Base-by-base conservation (phyloP, 2,797 vertebrate species). In the Enteromius anoplus region DNA sequence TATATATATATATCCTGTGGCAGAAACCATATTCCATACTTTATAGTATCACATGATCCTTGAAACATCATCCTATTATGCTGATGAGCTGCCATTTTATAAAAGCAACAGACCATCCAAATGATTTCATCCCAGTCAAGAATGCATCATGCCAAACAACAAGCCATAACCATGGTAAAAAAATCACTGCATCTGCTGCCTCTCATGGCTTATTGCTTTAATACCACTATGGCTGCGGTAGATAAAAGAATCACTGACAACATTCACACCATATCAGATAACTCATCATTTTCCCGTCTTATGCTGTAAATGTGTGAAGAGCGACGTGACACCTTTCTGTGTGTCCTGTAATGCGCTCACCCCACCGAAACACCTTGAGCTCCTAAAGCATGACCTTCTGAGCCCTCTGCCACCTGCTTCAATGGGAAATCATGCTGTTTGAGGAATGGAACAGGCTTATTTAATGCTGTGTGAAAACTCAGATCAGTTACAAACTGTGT, bases 371-470 rank as follows among this genome's bases (percentile, higher is more conserved):
- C 88, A 78, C 80, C 88, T 89, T 83, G 72, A 77, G 82, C 81
- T 86, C 77, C 78, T 85, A 82, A 88, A 87, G 79, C 87, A 65
- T 88, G 85, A 80, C 86, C 47, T 29, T 60, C 82, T 82, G 75
- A 78, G 53, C 83, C 80, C 81, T 81, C 40, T 51, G 9, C 64
- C 60, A 78, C 78, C 77, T 83, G 58, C 62, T 84, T 60, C 73
- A 79, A 62, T 58, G 79, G 37, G 51, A 78, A 85, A 87, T 81
- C 81, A 37, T 64, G 83, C 64, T 70, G 84, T 86, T 86, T 53
- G 62, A 82, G 82, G 76, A 68, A 84, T 62, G 23, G 21, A 47
- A 45, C 14, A 58, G 69, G 64, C 64, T 84, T 78, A 80, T 80
- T 84, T 71, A 77, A 62, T 55, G 76, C 66, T 64, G 26, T 26